Conservation (phyloP, 2,888 invertebrate species). For the Zeuzera pyrina region DNA sequence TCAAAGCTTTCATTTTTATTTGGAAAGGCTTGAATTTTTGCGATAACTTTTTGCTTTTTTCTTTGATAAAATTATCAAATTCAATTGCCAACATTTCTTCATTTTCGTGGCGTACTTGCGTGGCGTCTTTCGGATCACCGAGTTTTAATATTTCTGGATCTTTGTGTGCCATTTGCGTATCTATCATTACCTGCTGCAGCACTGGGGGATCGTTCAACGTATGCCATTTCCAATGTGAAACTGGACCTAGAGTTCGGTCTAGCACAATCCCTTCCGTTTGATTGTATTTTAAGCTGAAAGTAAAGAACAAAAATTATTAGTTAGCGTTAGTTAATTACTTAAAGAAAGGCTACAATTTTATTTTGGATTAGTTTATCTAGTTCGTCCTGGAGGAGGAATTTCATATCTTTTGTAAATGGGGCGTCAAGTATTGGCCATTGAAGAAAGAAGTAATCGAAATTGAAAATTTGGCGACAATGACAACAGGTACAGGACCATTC, state of each 20-base stretch:
- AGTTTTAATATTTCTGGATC: slow-evolving; percentile 47
- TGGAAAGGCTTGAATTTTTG: slow-evolving; percentile 58
- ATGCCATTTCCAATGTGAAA: slow-evolving; percentile 64
- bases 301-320: slow-evolving; percentile 3
- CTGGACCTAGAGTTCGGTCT: slow-evolving; percentile 50
- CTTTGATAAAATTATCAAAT: slow-evolving; percentile 57
- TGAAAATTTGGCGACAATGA: too few relatives aligned
- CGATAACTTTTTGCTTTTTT: slow-evolving; percentile 48
- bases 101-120: slow-evolving; percentile 31
- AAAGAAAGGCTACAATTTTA: too few relatives aligned
- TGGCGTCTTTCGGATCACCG: slow-evolving; percentile 21
- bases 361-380: too few relatives aligned
- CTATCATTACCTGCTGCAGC: slow-evolving; percentile 61
- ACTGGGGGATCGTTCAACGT: slow-evolving; percentile 59
- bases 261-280: slow-evolving; percentile 62
- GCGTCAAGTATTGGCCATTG: too few relatives aligned
- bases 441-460: too few relatives aligned
- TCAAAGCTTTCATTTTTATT: slow-evolving; percentile 61
- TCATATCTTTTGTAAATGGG: too few relatives aligned
- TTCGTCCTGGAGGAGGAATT: too few relatives aligned
- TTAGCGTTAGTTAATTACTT: too few relatives aligned
- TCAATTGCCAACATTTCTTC: slow-evolving; percentile 62
- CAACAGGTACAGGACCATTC: slow-evolving; percentile 5
- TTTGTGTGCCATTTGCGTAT: slow-evolving; percentile 51
- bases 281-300: slow-evolving; percentile 54